phyloP scores from a whole-genome alignment of 2,113 vertebrate species.

The Centrocercus urophasianus region DNA sequence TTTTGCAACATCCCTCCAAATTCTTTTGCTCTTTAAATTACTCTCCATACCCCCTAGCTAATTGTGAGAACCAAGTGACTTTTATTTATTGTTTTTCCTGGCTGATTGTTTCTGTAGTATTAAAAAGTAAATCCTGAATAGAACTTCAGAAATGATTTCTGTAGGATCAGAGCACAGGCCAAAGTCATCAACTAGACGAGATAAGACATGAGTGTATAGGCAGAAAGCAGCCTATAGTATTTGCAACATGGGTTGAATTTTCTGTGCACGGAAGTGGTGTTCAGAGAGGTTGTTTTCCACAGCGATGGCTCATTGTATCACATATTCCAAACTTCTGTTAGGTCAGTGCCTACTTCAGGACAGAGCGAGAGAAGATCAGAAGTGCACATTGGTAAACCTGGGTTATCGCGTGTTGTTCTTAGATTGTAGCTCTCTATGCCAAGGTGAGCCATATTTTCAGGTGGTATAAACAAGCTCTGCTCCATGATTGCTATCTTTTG shows the following conservation, averaged over 20 bases:
- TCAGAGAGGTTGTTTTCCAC: fast-evolving
- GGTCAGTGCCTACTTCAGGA: neutral
- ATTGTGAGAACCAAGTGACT: neutral
- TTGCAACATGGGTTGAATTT: neutral
- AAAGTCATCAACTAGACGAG: too few species aligned
- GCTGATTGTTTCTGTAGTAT: neutral
- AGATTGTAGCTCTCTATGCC: neutral
- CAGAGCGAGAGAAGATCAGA: neutral
- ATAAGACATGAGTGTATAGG: neutral
- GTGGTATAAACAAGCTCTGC: neutral
- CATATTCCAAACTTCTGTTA: neutral
- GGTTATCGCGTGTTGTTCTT: neutral
- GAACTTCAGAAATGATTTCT: neutral
- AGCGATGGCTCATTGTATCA: neutral
- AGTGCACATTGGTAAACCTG: neutral
- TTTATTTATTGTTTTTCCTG: neutral
- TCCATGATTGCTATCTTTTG: neutral
- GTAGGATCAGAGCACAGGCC: too few species aligned
- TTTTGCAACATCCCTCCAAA: neutral
- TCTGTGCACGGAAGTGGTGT: neutral
- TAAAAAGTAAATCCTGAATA: neutral
- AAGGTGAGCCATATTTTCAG: neutral
- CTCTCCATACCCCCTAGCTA: neutral
- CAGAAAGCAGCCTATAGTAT: neutral
- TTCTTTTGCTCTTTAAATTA: neutral